These are phyloP conservation scores for Colossoma macropomum DNA, from an alignment of 2,113 vertebrate species.

Conservation along the genomic window DNA sequence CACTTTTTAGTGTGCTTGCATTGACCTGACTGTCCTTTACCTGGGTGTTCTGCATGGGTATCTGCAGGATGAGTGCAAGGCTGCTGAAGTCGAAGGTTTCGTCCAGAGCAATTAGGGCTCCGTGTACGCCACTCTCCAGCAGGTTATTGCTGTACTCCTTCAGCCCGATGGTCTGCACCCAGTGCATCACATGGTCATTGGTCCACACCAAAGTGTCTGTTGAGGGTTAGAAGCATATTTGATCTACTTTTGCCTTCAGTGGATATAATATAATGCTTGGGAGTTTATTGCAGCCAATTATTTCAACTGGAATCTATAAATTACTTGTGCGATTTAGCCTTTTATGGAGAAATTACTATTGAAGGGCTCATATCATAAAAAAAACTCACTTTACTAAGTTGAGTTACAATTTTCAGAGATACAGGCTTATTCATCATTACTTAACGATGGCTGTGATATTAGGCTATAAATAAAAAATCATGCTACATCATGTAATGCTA, in stretches of 20 bases:
- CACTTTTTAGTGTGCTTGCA: not conserved
- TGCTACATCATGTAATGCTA: too few relatives aligned
- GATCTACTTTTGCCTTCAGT: not conserved
- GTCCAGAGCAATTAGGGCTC: constrained; percentile 88
- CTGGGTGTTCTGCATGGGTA: constrained; percentile 97
- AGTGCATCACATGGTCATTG: constrained; percentile 94
- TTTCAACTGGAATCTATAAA: not conserved
- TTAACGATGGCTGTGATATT: too few relatives aligned
- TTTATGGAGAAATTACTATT: not conserved
- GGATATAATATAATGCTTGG: too few relatives aligned
- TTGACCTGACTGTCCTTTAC: constrained; percentile 64
- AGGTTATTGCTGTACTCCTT: constrained; percentile 91
- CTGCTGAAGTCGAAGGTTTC: constrained; percentile 96
- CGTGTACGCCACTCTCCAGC: constrained; percentile 89
- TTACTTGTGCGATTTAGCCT: not conserved
- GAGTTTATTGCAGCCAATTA: not conserved
- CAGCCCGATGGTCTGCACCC: constrained; percentile 93
- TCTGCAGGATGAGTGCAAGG: constrained; percentile 92
- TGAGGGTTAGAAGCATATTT: not conserved
- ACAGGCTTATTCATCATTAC: too few relatives aligned
- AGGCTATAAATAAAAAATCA: too few relatives aligned
- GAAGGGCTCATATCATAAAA: too few relatives aligned
- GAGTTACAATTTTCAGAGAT: too few relatives aligned
- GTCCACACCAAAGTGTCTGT: constrained; percentile 95
- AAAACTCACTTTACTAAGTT: too few relatives aligned